Evolutionary conservation across 2,113 vertebrate genomes (phyloP).

Genomic region (Polypterus senegalus): DNA sequence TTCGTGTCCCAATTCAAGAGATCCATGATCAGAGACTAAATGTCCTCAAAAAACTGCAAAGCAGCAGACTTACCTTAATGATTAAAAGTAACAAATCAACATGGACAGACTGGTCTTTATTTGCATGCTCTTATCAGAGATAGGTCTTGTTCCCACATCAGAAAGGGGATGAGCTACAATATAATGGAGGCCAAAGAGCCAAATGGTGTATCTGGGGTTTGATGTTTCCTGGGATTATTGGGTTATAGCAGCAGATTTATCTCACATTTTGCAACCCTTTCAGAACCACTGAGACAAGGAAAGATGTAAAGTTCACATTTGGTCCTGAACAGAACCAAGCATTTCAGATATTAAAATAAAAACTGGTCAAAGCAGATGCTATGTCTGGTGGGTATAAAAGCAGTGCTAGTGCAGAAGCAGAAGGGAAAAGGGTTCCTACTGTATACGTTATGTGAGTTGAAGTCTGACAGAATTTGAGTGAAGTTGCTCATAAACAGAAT

Average conservation of each 20-base stretch:
- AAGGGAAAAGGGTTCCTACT: background rate
- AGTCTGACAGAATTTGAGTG: background rate
- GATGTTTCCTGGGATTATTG: background rate
- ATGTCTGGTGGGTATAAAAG: background rate
- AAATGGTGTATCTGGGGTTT: background rate
- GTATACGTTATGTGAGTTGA: background rate
- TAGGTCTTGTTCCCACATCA: background rate
- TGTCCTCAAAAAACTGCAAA: too few species aligned
- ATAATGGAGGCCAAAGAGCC: background rate
- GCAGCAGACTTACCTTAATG: too few species aligned
- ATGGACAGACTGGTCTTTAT: too few species aligned
- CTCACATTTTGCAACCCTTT: background rate
- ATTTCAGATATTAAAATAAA: background rate
- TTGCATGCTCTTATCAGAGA: too few species aligned
- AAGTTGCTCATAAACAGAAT: background rate
- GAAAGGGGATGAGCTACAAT: background rate
- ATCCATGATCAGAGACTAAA: too few species aligned
- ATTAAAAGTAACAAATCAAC: too few species aligned
- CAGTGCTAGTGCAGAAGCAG: background rate
- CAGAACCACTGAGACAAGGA: conserved; percentile 2
- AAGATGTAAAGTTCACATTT: background rate
- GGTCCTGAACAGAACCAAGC: background rate
- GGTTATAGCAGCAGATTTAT: background rate
- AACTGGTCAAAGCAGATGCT: background rate
- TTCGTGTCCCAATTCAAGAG: too few species aligned